Conservation (phyloP, 2,113 vertebrate species). For the Zapus hudsonius region DNA sequence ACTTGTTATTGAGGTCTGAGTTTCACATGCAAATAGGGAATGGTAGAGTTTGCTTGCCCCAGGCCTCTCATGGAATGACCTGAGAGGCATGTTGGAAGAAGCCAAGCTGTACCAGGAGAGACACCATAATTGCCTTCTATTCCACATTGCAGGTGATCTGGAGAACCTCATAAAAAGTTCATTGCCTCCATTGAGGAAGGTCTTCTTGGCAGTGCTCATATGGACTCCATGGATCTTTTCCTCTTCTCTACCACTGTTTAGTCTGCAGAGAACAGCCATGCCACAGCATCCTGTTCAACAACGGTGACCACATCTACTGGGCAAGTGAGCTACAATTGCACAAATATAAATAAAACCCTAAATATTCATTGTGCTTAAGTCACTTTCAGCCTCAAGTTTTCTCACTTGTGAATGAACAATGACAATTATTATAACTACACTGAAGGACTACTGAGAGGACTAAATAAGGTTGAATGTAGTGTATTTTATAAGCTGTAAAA, state of each 20-base stretch:
- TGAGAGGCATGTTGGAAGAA: not conserved
- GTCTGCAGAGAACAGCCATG: not conserved
- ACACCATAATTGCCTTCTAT: not conserved
- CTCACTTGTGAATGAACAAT: constrained; percentile 27
- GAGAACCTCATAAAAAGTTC: not conserved
- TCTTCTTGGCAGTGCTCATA: not conserved
- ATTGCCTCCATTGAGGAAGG: not conserved
- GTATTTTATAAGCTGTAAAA: constrained; percentile 59
- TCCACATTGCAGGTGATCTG: not conserved
- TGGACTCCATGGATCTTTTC: not conserved
- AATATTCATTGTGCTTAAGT: not conserved
- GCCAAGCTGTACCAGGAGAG: not conserved
- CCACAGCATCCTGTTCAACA: not conserved
- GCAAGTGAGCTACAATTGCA: not conserved
- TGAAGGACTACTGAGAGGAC: constrained; percentile 6
- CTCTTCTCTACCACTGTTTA: not conserved
- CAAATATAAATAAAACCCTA: not conserved
- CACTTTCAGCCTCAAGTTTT: constrained; percentile 21
- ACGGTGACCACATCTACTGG: not conserved
- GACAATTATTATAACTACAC: constrained; percentile 10
- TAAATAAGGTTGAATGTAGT: constrained; percentile 21
- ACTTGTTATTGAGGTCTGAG: not conserved
- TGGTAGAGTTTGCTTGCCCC: not conserved
- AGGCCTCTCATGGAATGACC: not conserved
- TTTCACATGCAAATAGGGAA: not conserved